Conservation (phyloP, 2,797 vertebrate genomes). For the Takifugu rubripes region DNA sequence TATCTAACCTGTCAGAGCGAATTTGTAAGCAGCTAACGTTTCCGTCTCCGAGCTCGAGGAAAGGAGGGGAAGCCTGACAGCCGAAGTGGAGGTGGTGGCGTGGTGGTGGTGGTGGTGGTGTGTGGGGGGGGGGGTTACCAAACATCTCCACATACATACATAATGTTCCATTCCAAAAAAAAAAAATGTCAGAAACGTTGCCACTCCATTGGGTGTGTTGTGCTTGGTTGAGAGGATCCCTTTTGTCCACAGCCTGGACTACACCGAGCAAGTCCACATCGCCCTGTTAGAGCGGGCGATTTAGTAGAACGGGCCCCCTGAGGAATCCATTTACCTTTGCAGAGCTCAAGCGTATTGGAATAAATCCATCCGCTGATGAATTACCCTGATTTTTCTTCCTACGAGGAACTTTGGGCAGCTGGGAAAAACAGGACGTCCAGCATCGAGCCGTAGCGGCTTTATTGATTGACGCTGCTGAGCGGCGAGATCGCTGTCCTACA, state of each 20-base stretch:
- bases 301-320: slow-evolving; percentile 53
- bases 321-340: slow-evolving; percentile 46
- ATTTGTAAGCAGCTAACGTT: slow-evolving; percentile 79
- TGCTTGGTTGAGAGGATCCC: slow-evolving; percentile 55
- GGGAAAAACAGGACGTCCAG: slow-evolving; percentile 41
- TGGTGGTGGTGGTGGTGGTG: too few species aligned
- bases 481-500: slow-evolving; percentile 55
- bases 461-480: slow-evolving; percentile 68
- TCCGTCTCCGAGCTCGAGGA: slow-evolving; percentile 61
- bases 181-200: slow-evolving; percentile 55
- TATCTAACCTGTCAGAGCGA: slow-evolving; percentile 78
- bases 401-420: slow-evolving; percentile 49
- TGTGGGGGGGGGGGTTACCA: slow-evolving; percentile 66
- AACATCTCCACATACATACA: slow-evolving; percentile 72
- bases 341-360: slow-evolving; percentile 47
- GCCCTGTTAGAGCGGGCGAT: slow-evolving; percentile 49
- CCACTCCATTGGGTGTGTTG: slow-evolving; percentile 63
- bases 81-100: slow-evolving; percentile 58
- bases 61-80: slow-evolving; percentile 69
- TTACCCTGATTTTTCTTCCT: slow-evolving; percentile 33
- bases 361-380: slow-evolving; percentile 64
- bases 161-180: slow-evolving; percentile 59
- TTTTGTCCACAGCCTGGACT: slow-evolving; percentile 57
- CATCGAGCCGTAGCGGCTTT: slow-evolving; percentile 49
- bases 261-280: slow-evolving; percentile 52